phyloP scores from a whole-genome alignment of 2,888 invertebrate species.

The Pheosia tremula region DNA sequence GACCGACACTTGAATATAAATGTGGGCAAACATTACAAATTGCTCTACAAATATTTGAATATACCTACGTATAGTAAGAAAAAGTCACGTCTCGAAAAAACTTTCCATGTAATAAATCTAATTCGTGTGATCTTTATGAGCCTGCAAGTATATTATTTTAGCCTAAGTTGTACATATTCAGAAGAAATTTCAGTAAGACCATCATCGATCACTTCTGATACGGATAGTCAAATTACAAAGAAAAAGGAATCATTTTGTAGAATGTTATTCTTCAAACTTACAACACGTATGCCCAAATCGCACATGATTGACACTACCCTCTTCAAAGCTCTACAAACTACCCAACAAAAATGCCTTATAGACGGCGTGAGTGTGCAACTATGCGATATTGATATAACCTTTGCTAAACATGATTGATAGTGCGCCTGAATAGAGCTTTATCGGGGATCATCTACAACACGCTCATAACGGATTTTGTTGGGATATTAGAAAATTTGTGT shows the following conservation, averaged over 20 bases:
- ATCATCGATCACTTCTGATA: neutral
- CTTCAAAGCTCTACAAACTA: slow-evolving; percentile 47
- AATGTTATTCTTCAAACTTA: slow-evolving; percentile 19
- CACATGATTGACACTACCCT: slow-evolving; percentile 58
- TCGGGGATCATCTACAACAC: slow-evolving; percentile 56
- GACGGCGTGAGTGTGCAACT: slow-evolving; percentile 71
- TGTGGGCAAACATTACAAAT: slow-evolving; percentile 48
- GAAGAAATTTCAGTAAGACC: neutral
- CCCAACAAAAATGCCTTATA: slow-evolving; percentile 61
- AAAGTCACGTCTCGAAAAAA: neutral
- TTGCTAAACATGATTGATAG: slow-evolving; percentile 81
- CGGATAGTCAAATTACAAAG: slow-evolving; percentile 4
- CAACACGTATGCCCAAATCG: slow-evolving; percentile 24
- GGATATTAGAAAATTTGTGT: slow-evolving; percentile 60
- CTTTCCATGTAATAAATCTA: neutral
- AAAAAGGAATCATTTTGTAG: slow-evolving; percentile 18
- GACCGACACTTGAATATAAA: slow-evolving; percentile 43
- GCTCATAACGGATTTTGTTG: slow-evolving; percentile 69
- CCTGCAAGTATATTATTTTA: neutral
- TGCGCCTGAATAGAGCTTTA: slow-evolving; percentile 69
- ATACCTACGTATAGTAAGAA: slow-evolving; percentile 39
- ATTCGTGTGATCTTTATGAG: neutral
- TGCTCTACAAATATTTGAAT: slow-evolving; percentile 52
- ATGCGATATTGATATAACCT: slow-evolving; percentile 75
- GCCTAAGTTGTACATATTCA: neutral